Base-by-base conservation (phyloP, 1,140 invertebrate species). In the Bombus confusus region DNA sequence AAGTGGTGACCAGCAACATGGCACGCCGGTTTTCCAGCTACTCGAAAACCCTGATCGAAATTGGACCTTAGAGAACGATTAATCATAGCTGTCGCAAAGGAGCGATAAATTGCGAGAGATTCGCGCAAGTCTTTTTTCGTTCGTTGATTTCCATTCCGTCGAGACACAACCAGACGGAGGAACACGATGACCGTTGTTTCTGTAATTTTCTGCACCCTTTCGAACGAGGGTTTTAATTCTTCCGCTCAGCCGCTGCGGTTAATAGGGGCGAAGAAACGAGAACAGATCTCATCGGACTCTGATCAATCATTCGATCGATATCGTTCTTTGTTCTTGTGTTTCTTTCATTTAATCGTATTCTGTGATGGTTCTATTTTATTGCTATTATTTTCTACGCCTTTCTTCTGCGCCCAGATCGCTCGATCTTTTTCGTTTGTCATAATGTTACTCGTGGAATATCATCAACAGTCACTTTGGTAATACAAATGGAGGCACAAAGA, bases 31-130 rank as follows among this genome's bases (percentile, higher is more conserved):
- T 47, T 47, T n/a, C 18, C 62, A 28, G 47, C 47, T 31, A 34
- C n/a, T 43, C 28, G 69, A 34, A n/a, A 43, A 81, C 22, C 47
- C 28, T 52, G 47, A 34, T 47, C 68, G 52, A 79, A 62, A 84
- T 62, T 62, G 41, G 68, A 64, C 64, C 76, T 80, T 64, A 41
- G 39, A 52, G 31, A 71, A n/a, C 83, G 68, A 85, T 85, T 64
- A 80, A 80, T 85, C 83, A 52, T 52, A 84, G 66, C 76, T 79
- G 76, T 80, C 77, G 68, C 57, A 34, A 28, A 22, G 3, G 12
- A 31, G 5, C 72, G 83, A 80, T 39, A 43, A 80, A 85, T 85
- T 62, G 31, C 76, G 25, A 25, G 52, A 39, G 69, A 73, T 73
- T 28, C 34, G 31, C 3, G 4, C 18, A 31, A 47, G 43, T 34